Conservation (phyloP, 2,888 invertebrate species). For the Ctenicera cuprea region DNA sequence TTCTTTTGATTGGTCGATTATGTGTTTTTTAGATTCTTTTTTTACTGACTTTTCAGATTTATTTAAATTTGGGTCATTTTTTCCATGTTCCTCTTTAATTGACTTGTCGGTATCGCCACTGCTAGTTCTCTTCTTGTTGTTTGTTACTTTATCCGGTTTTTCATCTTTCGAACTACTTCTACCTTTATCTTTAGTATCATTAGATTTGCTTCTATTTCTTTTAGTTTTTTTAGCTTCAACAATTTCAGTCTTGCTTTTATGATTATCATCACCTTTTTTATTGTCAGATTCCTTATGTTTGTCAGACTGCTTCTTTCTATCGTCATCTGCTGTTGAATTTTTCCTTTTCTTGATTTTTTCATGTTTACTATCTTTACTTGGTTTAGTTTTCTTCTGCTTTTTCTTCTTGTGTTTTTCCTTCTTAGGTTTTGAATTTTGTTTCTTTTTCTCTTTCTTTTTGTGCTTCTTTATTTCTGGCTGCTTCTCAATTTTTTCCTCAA, state of each 20-base stretch:
- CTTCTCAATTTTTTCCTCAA: constrained; percentile 8
- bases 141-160: constrained; percentile 3
- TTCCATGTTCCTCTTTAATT: background rate
- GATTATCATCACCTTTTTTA: constrained; percentile 1
- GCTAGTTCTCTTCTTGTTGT: background rate
- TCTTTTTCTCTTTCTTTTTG: constrained; percentile 23
- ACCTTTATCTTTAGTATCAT: background rate
- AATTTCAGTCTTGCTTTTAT: background rate
- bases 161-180: background rate
- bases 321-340: background rate
- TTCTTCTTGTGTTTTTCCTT: constrained; percentile 29
- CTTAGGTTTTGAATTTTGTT: background rate
- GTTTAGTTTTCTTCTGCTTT: constrained; percentile 27
- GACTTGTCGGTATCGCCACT: background rate
- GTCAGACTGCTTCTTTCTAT: constrained; percentile 17
- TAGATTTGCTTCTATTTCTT: constrained; percentile 7
- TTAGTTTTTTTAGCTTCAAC: background rate
- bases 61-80: background rate
- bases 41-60: background rate
- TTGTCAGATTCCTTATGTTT: constrained; percentile 4
- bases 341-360: constrained; percentile 29
- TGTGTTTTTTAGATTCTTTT: constrained; percentile 19
- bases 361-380: constrained; percentile 32
- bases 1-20: constrained; percentile 33
- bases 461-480: constrained; percentile 39